Evolutionary conservation across 2,888 invertebrate species (phyloP), one percentile per base, ranked within the genome.

Genomic region (Ferdinandea cuprea): DNA sequence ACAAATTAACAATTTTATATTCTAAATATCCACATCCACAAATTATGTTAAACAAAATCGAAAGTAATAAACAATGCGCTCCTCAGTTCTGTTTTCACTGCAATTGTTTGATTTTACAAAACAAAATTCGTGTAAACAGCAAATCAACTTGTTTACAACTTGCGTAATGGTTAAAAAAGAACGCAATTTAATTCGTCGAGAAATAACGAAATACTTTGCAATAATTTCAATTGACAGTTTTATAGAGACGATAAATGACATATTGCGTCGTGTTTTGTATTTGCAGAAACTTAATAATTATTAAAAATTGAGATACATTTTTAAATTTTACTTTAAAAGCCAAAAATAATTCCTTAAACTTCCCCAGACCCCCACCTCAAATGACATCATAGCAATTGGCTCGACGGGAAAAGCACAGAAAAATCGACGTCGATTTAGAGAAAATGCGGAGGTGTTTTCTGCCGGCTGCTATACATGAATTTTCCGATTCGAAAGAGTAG

Each of bases 351-450:
- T 37, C 9, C 17, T 48, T 61, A 15, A 78, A 15, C 32, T 40
- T 40, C 30, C 56, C 42, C 40, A n/a, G n/a, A n/a, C n/a, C n/a
- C n/a, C n/a, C n/a, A n/a, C n/a, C n/a, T n/a, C n/a, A 15, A 19
- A 76, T 80, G 80, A 76, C 76, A 76, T 80, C 76, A 80, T 58
- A 61, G 76, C 68, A 42, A 28, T 15, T 44, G n/a, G 37, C 21
- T 11, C n/a, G n/a, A 32, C 4, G 13, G n/a, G n/a, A 59, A 50
- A 79, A 68, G 25, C 54, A 40, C 25, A n/a, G 50, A 37, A 52
- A 72, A 52, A 48, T 28, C 15, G 19, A 59, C 48, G 48, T 19
- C 28, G 3, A 5, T 8, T 15, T 48, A 30, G 8, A 4, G 37
- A 28, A 48, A 63, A 28, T 11, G 30, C 48, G 59, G 52, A 59